Evolutionary conservation across 30 jellyfish, hydroid and myxozoan genomes (phyloP).

Genomic region (Catostylus mosaicus): DNA sequence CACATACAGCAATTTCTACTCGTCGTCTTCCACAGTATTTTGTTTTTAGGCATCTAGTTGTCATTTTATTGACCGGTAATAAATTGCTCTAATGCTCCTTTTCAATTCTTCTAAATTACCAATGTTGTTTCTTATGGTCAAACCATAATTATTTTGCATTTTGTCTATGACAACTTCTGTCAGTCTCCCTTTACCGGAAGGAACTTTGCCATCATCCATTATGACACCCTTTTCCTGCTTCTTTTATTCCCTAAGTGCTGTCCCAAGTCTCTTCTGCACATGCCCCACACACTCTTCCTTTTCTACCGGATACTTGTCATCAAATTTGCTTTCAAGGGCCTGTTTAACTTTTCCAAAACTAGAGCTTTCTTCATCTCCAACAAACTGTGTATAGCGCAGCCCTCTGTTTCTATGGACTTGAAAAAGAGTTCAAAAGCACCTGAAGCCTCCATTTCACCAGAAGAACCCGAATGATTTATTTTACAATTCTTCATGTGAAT

Average conservation of each 20-base stretch:
- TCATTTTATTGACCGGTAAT: no score
- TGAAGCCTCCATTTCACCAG: background rate
- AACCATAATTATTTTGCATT: background rate
- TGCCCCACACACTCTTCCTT: background rate
- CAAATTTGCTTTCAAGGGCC: background rate
- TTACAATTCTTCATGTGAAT: constrained; percentile 7
- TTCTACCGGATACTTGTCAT: background rate
- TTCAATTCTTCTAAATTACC: no score
- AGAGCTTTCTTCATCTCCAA: background rate
- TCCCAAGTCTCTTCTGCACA: constrained; percentile 17
- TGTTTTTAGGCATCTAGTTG: no score
- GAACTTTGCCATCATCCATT: background rate
- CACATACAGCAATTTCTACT: no score
- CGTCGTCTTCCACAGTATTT: no score
- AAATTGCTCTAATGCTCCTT: no score
- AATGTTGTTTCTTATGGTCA: background rate
- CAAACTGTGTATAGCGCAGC: background rate
- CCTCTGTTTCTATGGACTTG: background rate
- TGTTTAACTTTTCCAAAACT: background rate
- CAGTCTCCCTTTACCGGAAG: background rate
- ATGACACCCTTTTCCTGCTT: background rate
- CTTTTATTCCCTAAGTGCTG: constrained; percentile 29
- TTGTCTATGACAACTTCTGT: background rate
- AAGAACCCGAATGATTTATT: background rate
- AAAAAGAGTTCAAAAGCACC: background rate